Conservation (phyloP, 2,888 invertebrate genomes). For the Pelosia muscerda region DNA sequence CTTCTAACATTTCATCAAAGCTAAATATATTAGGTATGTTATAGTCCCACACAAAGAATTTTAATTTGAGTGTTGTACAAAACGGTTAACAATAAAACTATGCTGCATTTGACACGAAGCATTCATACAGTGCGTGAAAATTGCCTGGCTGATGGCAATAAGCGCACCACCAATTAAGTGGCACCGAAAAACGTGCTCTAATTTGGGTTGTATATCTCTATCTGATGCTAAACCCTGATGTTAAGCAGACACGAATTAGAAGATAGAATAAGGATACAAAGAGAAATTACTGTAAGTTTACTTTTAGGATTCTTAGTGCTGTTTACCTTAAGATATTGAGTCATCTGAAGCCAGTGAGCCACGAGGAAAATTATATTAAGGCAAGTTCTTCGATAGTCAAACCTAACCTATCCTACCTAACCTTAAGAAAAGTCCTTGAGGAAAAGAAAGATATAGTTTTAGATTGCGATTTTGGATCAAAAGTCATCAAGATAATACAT, state of each 20-base stretch:
- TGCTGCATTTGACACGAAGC: neutral
- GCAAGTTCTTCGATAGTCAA: neutral
- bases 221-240: no score
- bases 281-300: no score
- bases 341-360: neutral
- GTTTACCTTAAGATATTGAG: neutral
- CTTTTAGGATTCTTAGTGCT: conserved; percentile 1
- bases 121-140: neutral
- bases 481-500: no score
- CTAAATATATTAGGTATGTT: conserved; percentile 22
- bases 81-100: neutral
- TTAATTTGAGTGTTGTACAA: neutral
- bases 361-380: neutral
- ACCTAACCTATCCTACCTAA: no score
- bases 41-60: conserved; percentile 26
- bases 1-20: conserved; percentile 33
- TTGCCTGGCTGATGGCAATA: neutral
- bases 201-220: no score
- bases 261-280: neutral
- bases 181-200: neutral
- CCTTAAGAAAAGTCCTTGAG: no score
- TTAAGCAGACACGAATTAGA: neutral
- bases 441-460: neutral
- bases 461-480: neutral
- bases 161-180: neutral